A percentile compares a stretch with the other conserved stretches of the same genome.
phyloP scores from a whole-genome alignment of 2,888 invertebrate genomes.

The Nemoura dubitans region DNA sequence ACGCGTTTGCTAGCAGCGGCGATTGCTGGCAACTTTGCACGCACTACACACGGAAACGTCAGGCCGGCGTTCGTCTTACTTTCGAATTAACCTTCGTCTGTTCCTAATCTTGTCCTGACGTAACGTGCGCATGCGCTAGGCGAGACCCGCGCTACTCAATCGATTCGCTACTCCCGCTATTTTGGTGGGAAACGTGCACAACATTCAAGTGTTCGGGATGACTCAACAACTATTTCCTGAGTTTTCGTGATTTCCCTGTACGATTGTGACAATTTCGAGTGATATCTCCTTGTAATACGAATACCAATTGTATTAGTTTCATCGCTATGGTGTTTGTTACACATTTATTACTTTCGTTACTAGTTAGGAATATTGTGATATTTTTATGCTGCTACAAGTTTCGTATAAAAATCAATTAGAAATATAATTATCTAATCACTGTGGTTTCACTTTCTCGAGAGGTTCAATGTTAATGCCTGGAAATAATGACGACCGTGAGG shows the following conservation, averaged over 20 bases:
- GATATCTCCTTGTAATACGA: too few relatives aligned
- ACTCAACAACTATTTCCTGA: background rate
- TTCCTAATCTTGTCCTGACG: background rate
- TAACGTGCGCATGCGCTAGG: background rate
- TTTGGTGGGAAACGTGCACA: background rate
- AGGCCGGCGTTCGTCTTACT: background rate
- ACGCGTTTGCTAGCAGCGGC: background rate
- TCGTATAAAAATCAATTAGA: background rate
- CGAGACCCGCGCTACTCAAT: background rate
- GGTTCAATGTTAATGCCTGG: background rate
- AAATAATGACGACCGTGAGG: background rate
- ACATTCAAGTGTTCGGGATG: background rate
- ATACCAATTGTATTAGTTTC: background rate
- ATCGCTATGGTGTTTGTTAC: too few relatives aligned
- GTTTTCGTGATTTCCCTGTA: background rate
- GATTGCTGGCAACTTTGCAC: background rate
- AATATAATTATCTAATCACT: background rate
- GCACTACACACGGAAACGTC: background rate
- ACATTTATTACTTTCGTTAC: background rate
- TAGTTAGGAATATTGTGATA: background rate
- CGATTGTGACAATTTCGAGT: background rate
- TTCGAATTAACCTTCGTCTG: background rate
- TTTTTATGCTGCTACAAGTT: background rate
- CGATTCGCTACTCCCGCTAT: background rate
- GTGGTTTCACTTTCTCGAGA: background rate